phyloP scores from a whole-genome alignment of 2,113 vertebrate genomes.

The Centropus bengalensis region DNA sequence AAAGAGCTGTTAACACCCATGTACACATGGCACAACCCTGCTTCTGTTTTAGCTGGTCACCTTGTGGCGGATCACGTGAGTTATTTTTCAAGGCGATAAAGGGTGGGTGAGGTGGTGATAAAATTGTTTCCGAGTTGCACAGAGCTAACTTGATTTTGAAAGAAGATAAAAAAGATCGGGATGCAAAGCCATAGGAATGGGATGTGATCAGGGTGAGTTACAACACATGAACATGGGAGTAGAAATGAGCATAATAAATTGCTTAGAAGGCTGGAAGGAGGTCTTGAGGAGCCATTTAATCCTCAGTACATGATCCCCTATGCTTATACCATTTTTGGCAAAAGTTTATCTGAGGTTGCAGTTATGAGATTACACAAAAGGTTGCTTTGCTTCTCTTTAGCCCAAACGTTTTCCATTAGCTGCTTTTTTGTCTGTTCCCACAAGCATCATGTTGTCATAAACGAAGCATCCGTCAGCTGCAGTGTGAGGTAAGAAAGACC shows the following conservation, averaged over 20 bases:
- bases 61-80: background rate
- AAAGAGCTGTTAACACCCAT: background rate
- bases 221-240: background rate
- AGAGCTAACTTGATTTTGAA: background rate
- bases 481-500: background rate
- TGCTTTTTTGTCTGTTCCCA: background rate
- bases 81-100: background rate
- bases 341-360: background rate
- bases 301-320: fast-evolving
- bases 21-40: fast-evolving
- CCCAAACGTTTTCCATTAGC: background rate
- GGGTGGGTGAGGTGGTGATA: background rate
- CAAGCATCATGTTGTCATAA: background rate
- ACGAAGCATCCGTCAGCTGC: background rate
- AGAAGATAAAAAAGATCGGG: background rate
- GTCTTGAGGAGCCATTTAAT: background rate
- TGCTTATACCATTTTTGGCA: background rate
- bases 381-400: background rate
- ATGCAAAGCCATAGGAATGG: background rate
- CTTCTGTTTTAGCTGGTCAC: background rate
- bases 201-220: background rate
- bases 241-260: background rate
- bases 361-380: background rate
- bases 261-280: background rate
- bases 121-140: background rate